Base-by-base conservation (phyloP, 2,888 invertebrate genomes). In the Portevinia maculata region DNA sequence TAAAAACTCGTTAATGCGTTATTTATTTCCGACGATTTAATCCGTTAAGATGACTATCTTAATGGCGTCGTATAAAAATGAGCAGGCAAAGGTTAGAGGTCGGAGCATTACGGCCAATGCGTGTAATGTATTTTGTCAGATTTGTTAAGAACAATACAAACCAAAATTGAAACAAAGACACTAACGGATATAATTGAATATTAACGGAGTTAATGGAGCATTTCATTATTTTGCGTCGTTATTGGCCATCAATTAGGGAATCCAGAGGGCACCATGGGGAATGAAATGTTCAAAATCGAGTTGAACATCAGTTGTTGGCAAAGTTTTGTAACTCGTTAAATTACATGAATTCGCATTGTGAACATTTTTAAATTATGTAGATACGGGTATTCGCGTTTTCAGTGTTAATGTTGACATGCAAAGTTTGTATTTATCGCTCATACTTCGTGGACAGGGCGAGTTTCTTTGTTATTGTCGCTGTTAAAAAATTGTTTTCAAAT, bases 231-330 rank as follows among this genome's bases (percentile, higher is more conserved):
- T 32, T 52, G 11, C 24, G 1, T 9, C 32, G 41, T 60, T 60
- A 71, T 44, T 24, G 71, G 71, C 32, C 60, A 34, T 71, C 52
- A 71, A 71, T 71, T 71, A 53, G 44, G 32, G 60, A 71, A 62
- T 37, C 62, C 62, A 34, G 37, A 30, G 39, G 50, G 8, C 48
- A 17, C 48, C 19, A 28, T n/a, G 8, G 30, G 28, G 37, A 48
- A 50, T 24, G 28, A 21, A 15, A 50, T 59, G 5, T 15, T 6
- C 2, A 15, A 34, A 69, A 30, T 15, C 6, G 9, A 9, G 3
- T 3, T n/a, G n/a, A 28, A 34, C n/a, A 28, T 24, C 32, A 30
- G 46, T 46, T 67, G 19, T 21, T 52, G 13, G 32, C 30, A 34
- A 60, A 41, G 48, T 48, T 59, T 59, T 57, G 7, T 6, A 11